Conservation (phyloP, 2,888 invertebrate species). For the Orthonevra nobilis region DNA sequence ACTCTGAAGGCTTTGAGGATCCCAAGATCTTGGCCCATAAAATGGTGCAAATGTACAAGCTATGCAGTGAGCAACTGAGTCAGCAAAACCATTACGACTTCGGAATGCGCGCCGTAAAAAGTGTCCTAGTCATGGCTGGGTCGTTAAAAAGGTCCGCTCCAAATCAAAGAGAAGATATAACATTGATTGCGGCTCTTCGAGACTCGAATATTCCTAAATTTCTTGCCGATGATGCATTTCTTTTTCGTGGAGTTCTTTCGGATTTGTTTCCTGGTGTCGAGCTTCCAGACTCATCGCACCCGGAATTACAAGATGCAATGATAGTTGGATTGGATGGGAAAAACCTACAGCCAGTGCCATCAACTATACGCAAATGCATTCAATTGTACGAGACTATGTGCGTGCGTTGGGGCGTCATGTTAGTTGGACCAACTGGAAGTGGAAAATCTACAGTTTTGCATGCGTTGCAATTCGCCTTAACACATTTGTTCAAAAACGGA, state of each 20-base stretch:
- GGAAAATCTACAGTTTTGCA: constrained; percentile 90
- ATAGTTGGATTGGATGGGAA: constrained; percentile 81
- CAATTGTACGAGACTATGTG: constrained; percentile 95
- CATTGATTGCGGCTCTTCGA: constrained; percentile 90
- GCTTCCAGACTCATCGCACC: constrained; percentile 90
- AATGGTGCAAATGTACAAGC: constrained; percentile 95
- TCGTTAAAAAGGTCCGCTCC: constrained; percentile 91
- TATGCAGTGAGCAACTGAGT: constrained; percentile 94
- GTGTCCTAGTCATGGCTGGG: constrained; percentile 95
- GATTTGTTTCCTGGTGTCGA: constrained; percentile 93
- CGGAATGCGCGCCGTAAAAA: constrained; percentile 96
- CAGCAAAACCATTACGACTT: constrained; percentile 97
- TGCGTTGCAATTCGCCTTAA: constrained; percentile 87
- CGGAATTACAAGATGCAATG: constrained; percentile 86
- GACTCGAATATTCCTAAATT: constrained; percentile 96
- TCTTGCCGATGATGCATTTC: constrained; percentile 89
- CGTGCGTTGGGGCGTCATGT: constrained; percentile 95
- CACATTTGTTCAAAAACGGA: constrained; percentile 83
- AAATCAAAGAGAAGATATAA: constrained; percentile 90
- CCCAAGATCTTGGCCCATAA: constrained; percentile 93
- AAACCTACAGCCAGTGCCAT: constrained; percentile 84
- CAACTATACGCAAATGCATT: constrained; percentile 81
- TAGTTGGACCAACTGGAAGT: constrained; percentile 94
- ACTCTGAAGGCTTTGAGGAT: constrained; percentile 95
- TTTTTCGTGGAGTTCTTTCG: constrained; percentile 93